Conservation (phyloP, 2,113 vertebrate genomes). For the Agapornis roseicollis region DNA sequence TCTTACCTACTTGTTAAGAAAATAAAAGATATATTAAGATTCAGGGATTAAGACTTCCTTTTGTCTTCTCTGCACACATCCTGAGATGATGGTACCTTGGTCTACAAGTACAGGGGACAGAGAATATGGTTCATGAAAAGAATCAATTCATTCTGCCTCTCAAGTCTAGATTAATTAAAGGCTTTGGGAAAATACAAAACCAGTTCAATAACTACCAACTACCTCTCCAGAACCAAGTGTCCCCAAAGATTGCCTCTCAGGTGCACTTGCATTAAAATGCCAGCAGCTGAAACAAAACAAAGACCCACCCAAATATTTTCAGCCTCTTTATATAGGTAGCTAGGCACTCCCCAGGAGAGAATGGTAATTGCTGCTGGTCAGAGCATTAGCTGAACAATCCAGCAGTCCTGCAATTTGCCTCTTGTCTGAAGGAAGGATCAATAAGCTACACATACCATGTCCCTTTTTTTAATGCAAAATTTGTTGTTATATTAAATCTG, state of each 20-base stretch:
- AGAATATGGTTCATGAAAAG: not conserved
- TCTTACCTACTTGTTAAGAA: not conserved
- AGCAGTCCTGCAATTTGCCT: not conserved
- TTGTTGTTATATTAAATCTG: not conserved
- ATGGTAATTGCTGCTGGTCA: not conserved
- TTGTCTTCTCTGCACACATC: not conserved
- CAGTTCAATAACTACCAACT: not conserved
- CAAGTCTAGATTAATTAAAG: not conserved
- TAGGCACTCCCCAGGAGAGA: not conserved
- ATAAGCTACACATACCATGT: not conserved
- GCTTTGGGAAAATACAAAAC: not conserved
- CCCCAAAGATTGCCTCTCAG: not conserved
- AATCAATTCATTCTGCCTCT: not conserved
- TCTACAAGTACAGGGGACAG: not conserved
- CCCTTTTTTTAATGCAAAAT: not conserved
- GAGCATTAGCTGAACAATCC: not conserved
- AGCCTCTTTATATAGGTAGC: not conserved
- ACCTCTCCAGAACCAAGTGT: not conserved
- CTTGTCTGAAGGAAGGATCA: not conserved
- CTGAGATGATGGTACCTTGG: not conserved
- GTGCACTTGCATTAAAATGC: not conserved
- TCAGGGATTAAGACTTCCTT: not conserved
- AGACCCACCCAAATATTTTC: not conserved
- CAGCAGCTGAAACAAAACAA: not conserved
- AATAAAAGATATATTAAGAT: not conserved